phyloP scores from a whole-genome alignment of 1,140 invertebrate species.

The Maniola jurtina region DNA sequence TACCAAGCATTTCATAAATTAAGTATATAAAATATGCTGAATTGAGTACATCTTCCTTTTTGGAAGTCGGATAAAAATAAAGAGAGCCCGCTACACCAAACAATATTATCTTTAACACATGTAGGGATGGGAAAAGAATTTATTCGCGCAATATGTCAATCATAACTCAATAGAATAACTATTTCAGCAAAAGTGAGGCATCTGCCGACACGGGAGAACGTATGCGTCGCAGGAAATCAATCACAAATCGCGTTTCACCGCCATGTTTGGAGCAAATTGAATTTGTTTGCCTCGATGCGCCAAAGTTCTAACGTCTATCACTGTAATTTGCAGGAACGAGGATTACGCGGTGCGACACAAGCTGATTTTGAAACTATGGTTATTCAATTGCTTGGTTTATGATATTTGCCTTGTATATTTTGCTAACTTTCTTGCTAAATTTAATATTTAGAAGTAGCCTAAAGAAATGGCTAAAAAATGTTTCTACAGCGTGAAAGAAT shows the following conservation, averaged over 20 bases:
- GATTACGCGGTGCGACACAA: neutral
- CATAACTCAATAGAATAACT: constrained; percentile 35
- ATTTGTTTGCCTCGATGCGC: constrained; percentile 28
- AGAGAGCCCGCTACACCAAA: neutral
- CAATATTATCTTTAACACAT: neutral
- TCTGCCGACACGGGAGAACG: constrained; percentile 20
- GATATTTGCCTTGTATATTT: no score
- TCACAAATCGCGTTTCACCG: constrained; percentile 30
- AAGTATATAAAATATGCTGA: no score
- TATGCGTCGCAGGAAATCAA: constrained; percentile 32
- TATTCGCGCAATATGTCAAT: constrained; percentile 34
- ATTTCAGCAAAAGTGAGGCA: constrained; percentile 27
- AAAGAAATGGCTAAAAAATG: no score
- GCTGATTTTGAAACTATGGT: neutral
- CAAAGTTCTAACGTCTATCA: constrained; percentile 19
- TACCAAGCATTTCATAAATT: no score
- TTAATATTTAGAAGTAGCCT: no score
- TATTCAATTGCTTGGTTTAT: no score
- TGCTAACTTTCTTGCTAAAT: no score
- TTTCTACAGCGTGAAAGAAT: no score
- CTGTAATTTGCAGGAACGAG: constrained; percentile 23
- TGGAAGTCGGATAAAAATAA: no score
- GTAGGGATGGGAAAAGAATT: neutral
- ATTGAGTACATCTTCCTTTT: no score
- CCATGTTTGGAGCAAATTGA: constrained; percentile 29